Percentiles rank a stretch among this genome's conserved stretches.
Evolutionary conservation across 2,888 invertebrate species (phyloP).

Genomic region (Dromius quadrimaculatus): DNA sequence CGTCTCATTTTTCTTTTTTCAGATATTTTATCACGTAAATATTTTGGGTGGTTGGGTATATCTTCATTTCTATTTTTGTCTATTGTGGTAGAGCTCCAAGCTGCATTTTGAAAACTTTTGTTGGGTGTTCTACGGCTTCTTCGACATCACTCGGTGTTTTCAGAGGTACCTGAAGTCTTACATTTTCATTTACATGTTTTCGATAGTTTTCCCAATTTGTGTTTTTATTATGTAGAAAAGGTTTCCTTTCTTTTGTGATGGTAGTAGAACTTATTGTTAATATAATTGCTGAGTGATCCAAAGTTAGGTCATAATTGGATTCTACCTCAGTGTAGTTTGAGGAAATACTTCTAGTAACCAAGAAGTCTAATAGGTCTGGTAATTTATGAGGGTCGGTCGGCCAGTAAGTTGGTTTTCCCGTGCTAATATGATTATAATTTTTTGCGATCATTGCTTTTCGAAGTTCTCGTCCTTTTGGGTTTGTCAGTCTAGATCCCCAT

Average conservation of each 20-base stretch:
- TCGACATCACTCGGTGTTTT: no score
- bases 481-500: neutral
- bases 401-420: slow-evolving; percentile 55
- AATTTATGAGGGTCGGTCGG: slow-evolving; percentile 51
- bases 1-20: neutral
- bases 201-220: no score
- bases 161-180: no score
- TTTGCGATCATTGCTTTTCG: neutral
- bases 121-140: no score
- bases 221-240: no score
- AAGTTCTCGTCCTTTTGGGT: neutral
- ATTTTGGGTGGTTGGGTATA: no score
- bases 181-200: slow-evolving; percentile 44
- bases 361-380: slow-evolving; percentile 57
- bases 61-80: no score
- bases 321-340: slow-evolving; percentile 45
- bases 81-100: no score
- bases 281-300: no score
- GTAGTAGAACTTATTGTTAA: no score
- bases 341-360: slow-evolving; percentile 53
- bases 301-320: no score
- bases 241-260: no score
- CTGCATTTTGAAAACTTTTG: neutral
- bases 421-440: slow-evolving; percentile 31
- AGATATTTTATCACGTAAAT: neutral